These are phyloP conservation scores for Cancer borealis DNA, from an alignment of 2,888 invertebrate genomes.

Conservation along the genomic window DNA sequence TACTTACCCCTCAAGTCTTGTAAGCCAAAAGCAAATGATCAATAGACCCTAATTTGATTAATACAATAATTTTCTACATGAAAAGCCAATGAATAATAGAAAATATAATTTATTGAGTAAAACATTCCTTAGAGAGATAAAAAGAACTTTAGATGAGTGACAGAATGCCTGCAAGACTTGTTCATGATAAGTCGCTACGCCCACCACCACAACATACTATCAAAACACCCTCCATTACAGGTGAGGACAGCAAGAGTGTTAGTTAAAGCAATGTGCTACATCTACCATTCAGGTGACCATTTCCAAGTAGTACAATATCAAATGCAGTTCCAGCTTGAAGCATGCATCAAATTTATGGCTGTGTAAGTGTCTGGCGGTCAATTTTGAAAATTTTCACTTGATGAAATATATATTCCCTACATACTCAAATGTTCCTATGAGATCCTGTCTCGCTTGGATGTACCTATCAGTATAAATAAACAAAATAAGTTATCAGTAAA, in stretches of 20 bases:
- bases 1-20: constrained; percentile 53
- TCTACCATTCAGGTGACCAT: constrained; percentile 34
- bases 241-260: constrained; percentile 16
- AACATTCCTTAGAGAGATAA: background rate
- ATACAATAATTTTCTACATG: background rate
- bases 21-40: background rate
- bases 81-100: background rate
- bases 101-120: background rate
- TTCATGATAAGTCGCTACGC: constrained; percentile 43
- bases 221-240: constrained; percentile 22
- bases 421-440: background rate
- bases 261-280: constrained; percentile 7
- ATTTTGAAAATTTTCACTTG: background rate
- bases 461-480: background rate
- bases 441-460: background rate
- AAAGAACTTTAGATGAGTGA: background rate
- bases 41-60: background rate
- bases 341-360: constrained; percentile 36
- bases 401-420: background rate
- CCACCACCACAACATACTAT: constrained; percentile 42
- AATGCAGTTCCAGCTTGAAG: background rate
- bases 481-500: background rate
- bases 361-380: background rate
- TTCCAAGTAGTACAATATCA: background rate
- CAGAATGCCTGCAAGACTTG: background rate